Base-by-base conservation (phyloP, 2,113 vertebrate species). In the Neolamprologus devosi region DNA sequence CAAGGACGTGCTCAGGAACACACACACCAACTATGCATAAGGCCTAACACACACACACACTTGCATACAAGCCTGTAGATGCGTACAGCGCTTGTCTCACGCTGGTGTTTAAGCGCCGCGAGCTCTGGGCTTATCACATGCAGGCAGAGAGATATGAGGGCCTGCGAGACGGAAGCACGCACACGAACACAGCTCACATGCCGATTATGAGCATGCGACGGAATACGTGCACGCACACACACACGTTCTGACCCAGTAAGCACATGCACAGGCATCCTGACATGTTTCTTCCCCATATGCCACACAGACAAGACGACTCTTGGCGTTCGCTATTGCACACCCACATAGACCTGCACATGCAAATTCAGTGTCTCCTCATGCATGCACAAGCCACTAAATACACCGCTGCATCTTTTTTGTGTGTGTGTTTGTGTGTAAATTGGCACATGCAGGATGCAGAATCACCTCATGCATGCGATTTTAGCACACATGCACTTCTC, bases 41-140 rank as follows among this genome's bases (percentile, higher is more conserved):
- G 17, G 63, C 65, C 92, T 49, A 85, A 81, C 85, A 21, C 85
- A 58, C 53, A 26, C 21, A 30, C 55, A 75, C 88, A 47, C 82
- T 19, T 19, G 30, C 87, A 83, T 65, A 85, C 92, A 78, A 87
- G 90, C 92, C 89, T 80, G 90, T 85, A 88, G 94, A 94, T 70
- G 92, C 90, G 85, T 85, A 87, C 91, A 90, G 91, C 85, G 92
- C 92, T 95, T 88, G 93, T 94, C 93, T 94, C 93, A 58, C 81
- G 82, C 93, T 94, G 94, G 92, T 95, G 94, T 95, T 95, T 96
- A 90, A 93, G 94, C 73, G 93, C 95, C 92, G 91, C 94, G 11
- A 96, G 94, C 94, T 91, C 88, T 58, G 83, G 93, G 94, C 94
- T 95, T 95, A 96, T 96, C 95, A 88, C 93, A 94, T 94, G 75